A percentile compares a stretch with the other conserved stretches of the same genome.
Conservation (phyloP, 2,888 invertebrate species). For the Harpalus rubripes region DNA sequence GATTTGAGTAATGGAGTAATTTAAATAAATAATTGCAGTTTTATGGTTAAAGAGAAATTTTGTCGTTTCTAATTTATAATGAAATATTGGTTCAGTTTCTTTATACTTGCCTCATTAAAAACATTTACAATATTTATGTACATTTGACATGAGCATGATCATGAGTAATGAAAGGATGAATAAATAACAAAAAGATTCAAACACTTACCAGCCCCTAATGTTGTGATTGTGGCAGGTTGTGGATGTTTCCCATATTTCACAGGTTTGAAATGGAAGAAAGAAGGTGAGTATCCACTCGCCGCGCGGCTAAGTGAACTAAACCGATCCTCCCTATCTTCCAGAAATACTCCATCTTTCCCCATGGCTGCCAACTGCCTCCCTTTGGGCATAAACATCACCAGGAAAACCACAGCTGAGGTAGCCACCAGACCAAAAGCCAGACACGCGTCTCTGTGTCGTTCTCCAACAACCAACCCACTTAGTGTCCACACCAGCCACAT, state of each 20-base stretch:
- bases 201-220: constrained; percentile 74
- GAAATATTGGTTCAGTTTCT: constrained; percentile 36
- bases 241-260: constrained; percentile 71
- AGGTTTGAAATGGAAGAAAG: constrained; percentile 96
- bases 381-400: constrained; percentile 96
- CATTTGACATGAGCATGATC: not conserved
- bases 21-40: constrained; percentile 45
- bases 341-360: constrained; percentile 92
- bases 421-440: constrained; percentile 93
- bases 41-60: constrained; percentile 35
- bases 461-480: constrained; percentile 88
- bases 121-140: constrained; percentile 4
- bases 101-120: constrained; percentile 21
- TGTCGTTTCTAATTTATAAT: constrained; percentile 36
- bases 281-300: constrained; percentile 92
- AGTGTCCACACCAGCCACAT: constrained; percentile 93
- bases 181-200: not conserved
- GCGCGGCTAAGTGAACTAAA: constrained; percentile 88
- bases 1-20: constrained; percentile 45
- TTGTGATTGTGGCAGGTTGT: constrained; percentile 71
- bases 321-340: constrained; percentile 90
- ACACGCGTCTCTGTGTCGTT: constrained; percentile 91
- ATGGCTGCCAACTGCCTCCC: constrained; percentile 94
- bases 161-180: not conserved
- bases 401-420: constrained; percentile 91